Evolutionary conservation across 2,888 invertebrate genomes (phyloP), one percentile per base, ranked within the genome.

Genomic region (Chrysopilus asiliformis): DNA sequence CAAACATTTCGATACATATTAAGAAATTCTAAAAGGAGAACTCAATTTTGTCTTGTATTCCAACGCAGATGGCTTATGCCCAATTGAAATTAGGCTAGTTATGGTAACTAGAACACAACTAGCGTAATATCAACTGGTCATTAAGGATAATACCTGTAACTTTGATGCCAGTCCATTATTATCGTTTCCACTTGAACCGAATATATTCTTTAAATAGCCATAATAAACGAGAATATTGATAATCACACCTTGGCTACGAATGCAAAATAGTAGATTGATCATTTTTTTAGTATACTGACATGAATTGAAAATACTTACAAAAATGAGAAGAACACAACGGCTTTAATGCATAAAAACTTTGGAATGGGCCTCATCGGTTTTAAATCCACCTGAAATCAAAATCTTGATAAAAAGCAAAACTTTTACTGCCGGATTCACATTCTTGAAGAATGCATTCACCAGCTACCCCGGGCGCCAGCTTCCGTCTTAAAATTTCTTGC

Each of bases 1-100:
- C 60, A 58, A 94, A 93, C 95, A 95, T 95, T 69, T 95, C 95
- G 53, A 95, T 87, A 58, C 95, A 95, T 48, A 95, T 91, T 38
- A 90, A 66, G 64, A 95, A 93, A 66, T 95, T 87, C 81, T 93
- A 69, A 13, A 69, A 68, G 41, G 39, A 46, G 42, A 40, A n/a
- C 41, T 2, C 9, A 19, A 7, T 32, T 32, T 22, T 8, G 10
- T 22, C 22, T 8, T 8, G 22, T 22, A n/a, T n/a, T n/a, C 13
- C 18, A 17, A 19, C 8, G 20, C 12, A 9, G 8, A 19, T 10
- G 18, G 10, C 17, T n/a, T 7, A 27, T 27, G 28, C 28, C 8
- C 14, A 16, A n/a, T 15, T 28, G 28, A 28, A 3, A 28, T 3
- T 15, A 28, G 4, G 16, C 12, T n/a, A 27, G 13, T 5, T 28